Evolutionary conservation across 2,888 invertebrate genomes (phyloP), one percentile per base, ranked within the genome.

Genomic region (Andrena haemorrhoa): DNA sequence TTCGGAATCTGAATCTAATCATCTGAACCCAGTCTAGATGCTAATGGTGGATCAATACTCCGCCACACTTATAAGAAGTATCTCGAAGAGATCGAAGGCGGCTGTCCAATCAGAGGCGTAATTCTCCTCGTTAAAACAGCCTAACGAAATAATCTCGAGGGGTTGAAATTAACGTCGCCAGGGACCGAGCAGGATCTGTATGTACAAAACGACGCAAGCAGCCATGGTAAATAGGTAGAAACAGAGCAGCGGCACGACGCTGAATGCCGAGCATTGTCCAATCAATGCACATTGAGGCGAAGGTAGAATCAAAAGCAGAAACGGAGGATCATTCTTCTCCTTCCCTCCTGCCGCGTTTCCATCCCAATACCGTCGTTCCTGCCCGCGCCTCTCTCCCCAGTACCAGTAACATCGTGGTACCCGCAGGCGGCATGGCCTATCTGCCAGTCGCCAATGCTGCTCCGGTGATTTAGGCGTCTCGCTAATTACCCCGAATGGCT

Each of bases 401-500:
- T 65, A 65, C 60, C 77, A 72, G 79, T 61, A 88, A 82, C 86
- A 92, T 90, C 90, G 84, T 87, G 91, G 90, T 90, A 89, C 90
- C 91, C 91, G 89, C 90, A 92, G 90, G 86, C 89, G 85, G 83
- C 89, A 88, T 86, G 84, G 85, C 88, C 88, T 90, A 91, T 89
- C 91, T 89, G 89, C 89, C 88, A 88, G 87, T 88, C 86, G 73
- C 89, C 89, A 86, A 90, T 89, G 88, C 88, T 85, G 86, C 89
- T 84, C 85, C 82, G 88, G 89, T 91, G 91, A 93, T 93, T 93
- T 91, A 91, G 89, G 88, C 88, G 87, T 84, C 88, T 89, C 87
- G 89, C 93, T 93, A 93, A 93, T 93, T 93, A 93, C 89, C 89
- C 79, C 76, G 87, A 90, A 90, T 91, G 88, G 88, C 87, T 88